phyloP scores from a whole-genome alignment of 2,888 invertebrate species.

The Petrolisthes cinctipes region DNA sequence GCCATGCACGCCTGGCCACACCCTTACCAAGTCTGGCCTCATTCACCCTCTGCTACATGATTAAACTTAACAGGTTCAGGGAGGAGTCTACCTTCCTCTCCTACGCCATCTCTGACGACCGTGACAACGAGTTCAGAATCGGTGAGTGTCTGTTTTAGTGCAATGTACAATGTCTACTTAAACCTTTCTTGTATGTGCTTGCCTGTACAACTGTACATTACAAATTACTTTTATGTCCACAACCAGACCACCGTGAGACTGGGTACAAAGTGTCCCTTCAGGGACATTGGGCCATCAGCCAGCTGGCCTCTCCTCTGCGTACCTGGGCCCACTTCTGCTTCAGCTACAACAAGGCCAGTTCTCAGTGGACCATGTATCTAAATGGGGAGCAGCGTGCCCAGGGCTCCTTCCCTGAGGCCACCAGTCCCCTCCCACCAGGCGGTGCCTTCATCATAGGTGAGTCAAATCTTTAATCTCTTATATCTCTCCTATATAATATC shows the following conservation, averaged over 20 bases:
- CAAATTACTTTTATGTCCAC: neutral
- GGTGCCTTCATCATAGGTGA: slow-evolving; percentile 61
- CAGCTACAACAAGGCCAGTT: slow-evolving; percentile 18
- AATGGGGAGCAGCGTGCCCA: slow-evolving; percentile 37
- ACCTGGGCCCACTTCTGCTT: slow-evolving; percentile 61
- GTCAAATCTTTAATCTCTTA: slow-evolving; percentile 10
- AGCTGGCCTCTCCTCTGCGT: slow-evolving; percentile 48
- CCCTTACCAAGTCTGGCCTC: slow-evolving; percentile 48
- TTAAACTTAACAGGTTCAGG: slow-evolving; percentile 52
- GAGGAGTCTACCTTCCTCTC: slow-evolving; percentile 62
- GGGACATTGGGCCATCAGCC: slow-evolving; percentile 46
- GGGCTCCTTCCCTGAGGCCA: slow-evolving; percentile 11
- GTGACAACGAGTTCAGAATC: slow-evolving; percentile 56
- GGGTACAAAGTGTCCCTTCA: slow-evolving; percentile 51
- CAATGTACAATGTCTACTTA: neutral
- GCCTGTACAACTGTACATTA: neutral
- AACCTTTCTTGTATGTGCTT: neutral
- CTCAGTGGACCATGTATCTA: slow-evolving; percentile 53
- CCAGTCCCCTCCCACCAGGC: slow-evolving; percentile 7
- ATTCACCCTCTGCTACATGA: slow-evolving; percentile 61
- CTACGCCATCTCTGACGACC: slow-evolving; percentile 54
- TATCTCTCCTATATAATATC: neutral
- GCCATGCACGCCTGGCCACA: slow-evolving; percentile 45
- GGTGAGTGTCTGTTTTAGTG: slow-evolving; percentile 24
- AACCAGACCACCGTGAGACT: slow-evolving; percentile 53